Conservation (phyloP, 2,888 invertebrate species). For the Conchocele bisecta region DNA sequence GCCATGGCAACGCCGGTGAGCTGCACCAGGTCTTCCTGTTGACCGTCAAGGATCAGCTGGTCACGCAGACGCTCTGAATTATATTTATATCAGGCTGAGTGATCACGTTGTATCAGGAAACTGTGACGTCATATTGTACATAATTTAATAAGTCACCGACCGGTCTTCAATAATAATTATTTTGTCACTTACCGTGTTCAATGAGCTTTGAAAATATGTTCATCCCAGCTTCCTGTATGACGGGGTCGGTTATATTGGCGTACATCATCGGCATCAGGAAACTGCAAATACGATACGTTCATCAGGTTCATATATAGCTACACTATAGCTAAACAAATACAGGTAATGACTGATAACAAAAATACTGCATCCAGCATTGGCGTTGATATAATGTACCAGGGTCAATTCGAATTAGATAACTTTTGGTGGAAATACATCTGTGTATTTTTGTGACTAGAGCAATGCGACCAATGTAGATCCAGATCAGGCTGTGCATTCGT, state of each 20-base stretch:
- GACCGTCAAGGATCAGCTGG: constrained; percentile 33
- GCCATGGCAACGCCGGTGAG: constrained; percentile 39
- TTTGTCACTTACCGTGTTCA: constrained; percentile 39
- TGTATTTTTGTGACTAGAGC: too few species aligned
- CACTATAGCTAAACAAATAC: neutral
- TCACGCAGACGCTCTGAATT: constrained; percentile 25
- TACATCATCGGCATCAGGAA: constrained; percentile 44
- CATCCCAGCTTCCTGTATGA: constrained; percentile 48
- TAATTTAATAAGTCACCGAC: too few species aligned
- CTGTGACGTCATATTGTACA: too few species aligned
- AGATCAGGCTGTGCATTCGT: too few species aligned
- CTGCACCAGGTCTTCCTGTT: constrained; percentile 26
- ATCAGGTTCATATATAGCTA: neutral
- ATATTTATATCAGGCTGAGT: too few species aligned
- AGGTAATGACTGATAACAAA: too few species aligned
- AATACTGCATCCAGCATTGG: too few species aligned
- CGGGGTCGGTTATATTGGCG: constrained; percentile 36
- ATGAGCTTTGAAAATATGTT: constrained; percentile 50
- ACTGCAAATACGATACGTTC: constrained; percentile 33
- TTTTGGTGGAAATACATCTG: neutral
- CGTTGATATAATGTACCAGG: too few species aligned
- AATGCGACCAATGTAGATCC: too few species aligned
- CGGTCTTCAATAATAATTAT: neutral
- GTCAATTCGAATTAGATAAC: too few species aligned
- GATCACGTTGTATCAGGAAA: too few species aligned